These are phyloP conservation scores for Notamacropus eugenii DNA, from an alignment of 2,797 vertebrate species.

Conservation along the genomic window DNA sequence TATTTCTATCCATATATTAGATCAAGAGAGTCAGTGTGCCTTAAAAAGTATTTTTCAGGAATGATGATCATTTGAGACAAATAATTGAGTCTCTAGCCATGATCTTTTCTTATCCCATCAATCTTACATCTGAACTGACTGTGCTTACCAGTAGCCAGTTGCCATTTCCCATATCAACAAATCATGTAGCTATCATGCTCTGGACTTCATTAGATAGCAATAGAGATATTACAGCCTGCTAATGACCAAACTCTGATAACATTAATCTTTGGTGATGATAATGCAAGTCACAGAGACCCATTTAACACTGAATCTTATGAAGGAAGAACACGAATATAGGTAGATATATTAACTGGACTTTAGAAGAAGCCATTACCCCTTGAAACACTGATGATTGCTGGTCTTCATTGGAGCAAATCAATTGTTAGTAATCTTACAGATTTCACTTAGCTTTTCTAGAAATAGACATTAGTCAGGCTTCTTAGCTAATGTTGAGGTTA, in stretches of 20 bases:
- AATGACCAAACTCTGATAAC: neutral
- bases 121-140: slow-evolving; percentile 13
- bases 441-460: slow-evolving; percentile 16
- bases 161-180: slow-evolving; percentile 21
- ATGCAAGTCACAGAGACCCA: slow-evolving; percentile 2
- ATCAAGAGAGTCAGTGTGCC: neutral
- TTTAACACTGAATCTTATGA: neutral
- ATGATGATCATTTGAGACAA: neutral
- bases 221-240: neutral
- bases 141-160: neutral
- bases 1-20: slow-evolving; percentile 45
- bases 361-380: slow-evolving; percentile 29
- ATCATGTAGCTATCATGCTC: neutral
- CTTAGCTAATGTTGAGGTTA: slow-evolving; percentile 13
- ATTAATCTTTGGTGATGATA: neutral
- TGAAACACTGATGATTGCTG: slow-evolving; percentile 47
- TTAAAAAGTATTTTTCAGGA: neutral
- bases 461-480: slow-evolving; percentile 27
- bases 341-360: slow-evolving; percentile 38
- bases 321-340: slow-evolving; percentile 10
- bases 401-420: neutral
- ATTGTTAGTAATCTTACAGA: slow-evolving; percentile 32
- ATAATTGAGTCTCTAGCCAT: slow-evolving; percentile 9
- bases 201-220: neutral
- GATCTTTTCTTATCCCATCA: slow-evolving; percentile 20